Evolutionary conservation across 2,797 vertebrate genomes (phyloP).

Genomic region (Selene dorsalis): DNA sequence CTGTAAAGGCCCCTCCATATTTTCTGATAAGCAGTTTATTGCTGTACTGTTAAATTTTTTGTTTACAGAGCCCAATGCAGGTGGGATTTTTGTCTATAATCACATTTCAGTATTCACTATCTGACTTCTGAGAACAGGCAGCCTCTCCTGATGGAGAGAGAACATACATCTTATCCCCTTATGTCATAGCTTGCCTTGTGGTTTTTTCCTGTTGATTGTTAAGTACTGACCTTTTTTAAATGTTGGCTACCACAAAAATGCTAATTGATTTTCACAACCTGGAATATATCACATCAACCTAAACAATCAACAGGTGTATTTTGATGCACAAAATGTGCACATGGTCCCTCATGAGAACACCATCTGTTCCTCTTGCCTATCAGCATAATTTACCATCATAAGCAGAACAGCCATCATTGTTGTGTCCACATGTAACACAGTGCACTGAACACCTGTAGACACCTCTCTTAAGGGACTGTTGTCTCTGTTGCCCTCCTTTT

Average conservation of each 20-base stretch:
- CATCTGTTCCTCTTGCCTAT: slow-evolving; percentile 3
- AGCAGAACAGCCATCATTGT: background rate
- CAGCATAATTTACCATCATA: slow-evolving; percentile 23
- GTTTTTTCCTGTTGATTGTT: background rate
- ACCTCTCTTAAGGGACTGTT: slow-evolving; percentile 2
- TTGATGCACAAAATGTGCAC: background rate
- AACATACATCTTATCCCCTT: background rate
- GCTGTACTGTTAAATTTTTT: too few relatives aligned
- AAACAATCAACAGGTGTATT: slow-evolving; percentile 18
- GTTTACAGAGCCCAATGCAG: too few relatives aligned
- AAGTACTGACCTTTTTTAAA: background rate
- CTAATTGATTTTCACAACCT: slow-evolving; percentile 7
- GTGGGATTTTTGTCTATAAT: too few relatives aligned
- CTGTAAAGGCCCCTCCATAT: too few relatives aligned
- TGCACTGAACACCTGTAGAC: background rate
- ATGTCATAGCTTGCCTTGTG: too few relatives aligned
- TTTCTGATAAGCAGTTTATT: too few relatives aligned
- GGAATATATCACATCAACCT: slow-evolving; percentile 10
- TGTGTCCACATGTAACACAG: background rate
- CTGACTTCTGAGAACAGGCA: too few relatives aligned
- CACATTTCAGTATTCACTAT: too few relatives aligned
- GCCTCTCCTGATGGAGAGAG: background rate
- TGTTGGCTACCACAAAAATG: background rate
- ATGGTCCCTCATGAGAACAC: background rate
- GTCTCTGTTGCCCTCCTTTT: background rate